Evolutionary conservation across 2,888 invertebrate genomes (phyloP), one percentile per base, ranked within the genome.

Genomic region (Pemphredon lugubris): DNA sequence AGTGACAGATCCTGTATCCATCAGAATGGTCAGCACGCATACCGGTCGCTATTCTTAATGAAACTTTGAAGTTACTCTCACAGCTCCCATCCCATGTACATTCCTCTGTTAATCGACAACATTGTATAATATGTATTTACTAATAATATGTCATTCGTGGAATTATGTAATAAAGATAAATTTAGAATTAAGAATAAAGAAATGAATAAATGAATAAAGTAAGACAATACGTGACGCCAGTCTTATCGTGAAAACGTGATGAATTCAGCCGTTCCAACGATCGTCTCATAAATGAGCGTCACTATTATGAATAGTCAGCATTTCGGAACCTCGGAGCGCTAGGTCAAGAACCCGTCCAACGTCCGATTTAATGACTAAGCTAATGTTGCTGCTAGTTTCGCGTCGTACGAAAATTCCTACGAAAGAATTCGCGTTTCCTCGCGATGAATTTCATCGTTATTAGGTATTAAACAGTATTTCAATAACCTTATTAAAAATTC

Each of bases 1-100:
- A 30, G 85, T 84, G 54, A 86, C 86, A 32, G 87, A 89, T 81
- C 87, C 88, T 21, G 87, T 85, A 39, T 87, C 88, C 54, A 87
- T 89, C 55, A 84, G 89, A 82, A 88, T 89, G 87, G 86, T 89
- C 79, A 79, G 83, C 59, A 71, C 85, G 40, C 84, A 84, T 63
- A 66, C 83, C 23, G 73, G 84, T 32, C 84, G 86, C 59, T 85
- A 82, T 63, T 60, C 85, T 59, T 86, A 82, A 79, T 32, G 34
- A 50, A 30, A 16, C 34, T 32, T 34, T 30, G 47, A 21, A 45
- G 23, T 9, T 48, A 11, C 9, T 45, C 7, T 16, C 32, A 34
- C 21, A 9, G 21, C 20, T 21, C 11, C 26, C 9, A 1, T 32
- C 21, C 9, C 1, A 13, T 32, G 9, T 20, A 42, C 13, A 40